These are phyloP conservation scores for Nephotettix cincticeps DNA, from an alignment of 1,140 invertebrate species.

Conservation along the genomic window DNA sequence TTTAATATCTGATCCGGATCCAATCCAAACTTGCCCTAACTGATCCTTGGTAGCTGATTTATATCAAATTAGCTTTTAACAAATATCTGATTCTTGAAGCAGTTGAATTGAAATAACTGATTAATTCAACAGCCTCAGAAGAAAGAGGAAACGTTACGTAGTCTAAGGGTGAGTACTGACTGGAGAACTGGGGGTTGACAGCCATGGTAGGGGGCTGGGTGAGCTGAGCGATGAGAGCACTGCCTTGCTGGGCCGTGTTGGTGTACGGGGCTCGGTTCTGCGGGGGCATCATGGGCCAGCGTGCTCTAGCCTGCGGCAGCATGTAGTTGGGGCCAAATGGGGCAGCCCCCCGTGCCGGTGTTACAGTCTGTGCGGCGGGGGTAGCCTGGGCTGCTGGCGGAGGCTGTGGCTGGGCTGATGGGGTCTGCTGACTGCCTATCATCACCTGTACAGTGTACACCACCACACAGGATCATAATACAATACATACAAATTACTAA, in stretches of 20 bases:
- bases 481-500: no score
- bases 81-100: no score
- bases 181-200: slow-evolving; percentile 45
- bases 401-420: slow-evolving; percentile 29
- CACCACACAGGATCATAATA: no score
- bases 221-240: slow-evolving; percentile 66
- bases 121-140: no score
- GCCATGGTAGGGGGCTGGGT: slow-evolving; percentile 56
- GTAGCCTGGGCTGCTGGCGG: neutral
- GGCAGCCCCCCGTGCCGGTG: slow-evolving; percentile 12
- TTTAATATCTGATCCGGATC: no score
- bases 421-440: slow-evolving; percentile 31
- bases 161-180: slow-evolving; percentile 50
- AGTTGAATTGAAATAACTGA: no score
- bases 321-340: slow-evolving; percentile 17
- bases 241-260: slow-evolving; percentile 42
- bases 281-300: slow-evolving; percentile 37
- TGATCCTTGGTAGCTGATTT: no score
- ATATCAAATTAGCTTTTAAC: no score
- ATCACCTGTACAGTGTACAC: slow-evolving; percentile 26
- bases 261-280: slow-evolving; percentile 28
- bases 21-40: no score
- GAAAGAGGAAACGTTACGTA: no score
- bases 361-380: neutral
- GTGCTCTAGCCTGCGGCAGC: slow-evolving; percentile 15